phyloP scores from a whole-genome alignment of 1,140 invertebrate genomes.

The Araneus ventricosus region DNA sequence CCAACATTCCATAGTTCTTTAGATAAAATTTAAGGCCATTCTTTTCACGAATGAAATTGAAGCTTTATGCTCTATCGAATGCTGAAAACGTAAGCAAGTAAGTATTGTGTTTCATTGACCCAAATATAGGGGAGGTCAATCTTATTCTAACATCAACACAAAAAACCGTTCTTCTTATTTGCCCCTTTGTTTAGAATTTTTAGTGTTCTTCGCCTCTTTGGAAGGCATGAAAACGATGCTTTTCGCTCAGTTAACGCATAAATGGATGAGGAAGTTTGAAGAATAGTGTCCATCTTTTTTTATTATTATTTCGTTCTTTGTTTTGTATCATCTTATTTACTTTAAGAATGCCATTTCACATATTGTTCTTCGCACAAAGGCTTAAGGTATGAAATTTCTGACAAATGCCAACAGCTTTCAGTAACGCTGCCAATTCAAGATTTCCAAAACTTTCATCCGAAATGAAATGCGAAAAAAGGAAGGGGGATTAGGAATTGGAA shows the following conservation, averaged over 20 bases:
- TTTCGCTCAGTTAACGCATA: not conserved
- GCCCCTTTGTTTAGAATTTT: not conserved
- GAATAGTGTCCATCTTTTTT: not conserved
- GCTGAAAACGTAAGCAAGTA: not conserved
- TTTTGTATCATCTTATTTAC: conserved; percentile 3
- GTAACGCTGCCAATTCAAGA: no score
- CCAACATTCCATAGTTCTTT: not conserved
- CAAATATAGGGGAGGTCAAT: not conserved
- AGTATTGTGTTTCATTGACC: conserved; percentile 21
- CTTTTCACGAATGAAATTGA: not conserved
- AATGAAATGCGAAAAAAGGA: no score
- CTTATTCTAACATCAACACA: not conserved
- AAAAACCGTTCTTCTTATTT: not conserved
- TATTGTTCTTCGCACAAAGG: not conserved
- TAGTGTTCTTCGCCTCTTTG: not conserved
- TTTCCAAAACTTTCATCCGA: no score
- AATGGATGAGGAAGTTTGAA: not conserved
- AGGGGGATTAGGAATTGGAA: no score
- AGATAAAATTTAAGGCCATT: not conserved
- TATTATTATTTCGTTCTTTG: not conserved
- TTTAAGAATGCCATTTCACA: not conserved
- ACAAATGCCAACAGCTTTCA: not conserved
- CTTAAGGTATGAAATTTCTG: not conserved
- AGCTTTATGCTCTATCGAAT: not conserved
- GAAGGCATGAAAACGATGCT: conserved; percentile 1